Evolutionary conservation across 92 coral and sea anemone species (phyloP), one percentile per base, ranked within the genome.

Genomic region (Porites evermanni): DNA sequence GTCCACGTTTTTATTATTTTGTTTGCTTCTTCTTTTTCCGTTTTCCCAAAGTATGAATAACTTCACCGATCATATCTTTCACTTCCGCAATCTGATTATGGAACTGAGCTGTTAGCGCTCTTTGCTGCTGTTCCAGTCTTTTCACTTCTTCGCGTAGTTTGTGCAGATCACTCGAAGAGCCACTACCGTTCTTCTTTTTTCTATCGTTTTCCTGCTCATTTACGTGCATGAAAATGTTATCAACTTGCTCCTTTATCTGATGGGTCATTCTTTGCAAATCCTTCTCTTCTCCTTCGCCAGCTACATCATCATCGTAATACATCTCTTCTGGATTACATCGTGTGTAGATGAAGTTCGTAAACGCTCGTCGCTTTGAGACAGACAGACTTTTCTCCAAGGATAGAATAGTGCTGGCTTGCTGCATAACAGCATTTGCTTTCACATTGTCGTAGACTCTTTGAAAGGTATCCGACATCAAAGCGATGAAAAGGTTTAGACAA

Each of bases 361-460:
- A 96, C 11, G 84, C 79, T 50, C 91, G 86, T 79, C 93, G 87
- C 20, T 82, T 95, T 8, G 86, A 70, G 24, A 67, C 79, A 7
- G 98, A 91, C 59, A 95, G 80, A 44, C 86, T 80, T n/a, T 88
- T 96, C 79, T 96, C 99, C 32, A 96, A 53, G 18, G 91, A 80
- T 32, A 93, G 79, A 12, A 96, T 95, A 12, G 98, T 96, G 13
- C 88, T 87, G 29, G 98, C 99, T 75, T 94, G 96, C 66, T 96
- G 99, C 99, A 96, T 96, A 12, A 93, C 99, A 3, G 99, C 95
- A 77, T 95, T 96, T 17, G 99, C 98, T 84, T 93, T 96, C 64
- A 95, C 99, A 71, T 95, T 96, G 82, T 96, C 99, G 79, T 96
- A 96, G 18, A 96, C 99, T 16, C 99, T 92, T 56, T 96, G 99